Evolutionary conservation across 1,140 invertebrate genomes (phyloP).

Genomic region (Apis cerana): DNA sequence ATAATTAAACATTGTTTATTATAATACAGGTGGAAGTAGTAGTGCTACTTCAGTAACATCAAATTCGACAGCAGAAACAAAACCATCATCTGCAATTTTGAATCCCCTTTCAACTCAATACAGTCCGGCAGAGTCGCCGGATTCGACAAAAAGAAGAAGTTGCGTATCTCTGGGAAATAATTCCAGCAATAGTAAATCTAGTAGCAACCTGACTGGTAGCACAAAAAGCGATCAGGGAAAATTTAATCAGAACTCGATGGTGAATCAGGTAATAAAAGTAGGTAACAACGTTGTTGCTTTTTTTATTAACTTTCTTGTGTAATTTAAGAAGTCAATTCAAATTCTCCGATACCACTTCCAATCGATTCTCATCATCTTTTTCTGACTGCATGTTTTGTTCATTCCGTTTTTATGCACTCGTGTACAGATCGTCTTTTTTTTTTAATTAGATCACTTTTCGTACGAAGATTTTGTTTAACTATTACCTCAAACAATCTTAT

Average conservation of each 20-base stretch:
- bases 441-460: not conserved
- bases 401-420: constrained; percentile 39
- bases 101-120: constrained; percentile 81
- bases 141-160: constrained; percentile 87
- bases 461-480: not conserved
- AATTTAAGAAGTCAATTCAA: constrained; percentile 21
- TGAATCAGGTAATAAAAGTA: constrained; percentile 78
- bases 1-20: not conserved
- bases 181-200: constrained; percentile 87
- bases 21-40: constrained; percentile 79
- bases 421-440: constrained; percentile 37
- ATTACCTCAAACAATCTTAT: not conserved
- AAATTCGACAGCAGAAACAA: constrained; percentile 86
- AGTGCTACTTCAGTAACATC: constrained; percentile 84
- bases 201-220: constrained; percentile 86
- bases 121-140: constrained; percentile 84
- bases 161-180: constrained; percentile 87
- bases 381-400: constrained; percentile 43
- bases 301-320: constrained; percentile 35
- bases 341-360: constrained; percentile 57
- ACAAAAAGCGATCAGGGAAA: constrained; percentile 85
- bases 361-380: constrained; percentile 14
- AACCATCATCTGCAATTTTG: constrained; percentile 85
- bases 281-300: constrained; percentile 35
- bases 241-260: constrained; percentile 79